Evolutionary conservation across 2,888 invertebrate genomes (phyloP), one percentile per base, ranked within the genome.

Genomic region (Dendrolimus pini): DNA sequence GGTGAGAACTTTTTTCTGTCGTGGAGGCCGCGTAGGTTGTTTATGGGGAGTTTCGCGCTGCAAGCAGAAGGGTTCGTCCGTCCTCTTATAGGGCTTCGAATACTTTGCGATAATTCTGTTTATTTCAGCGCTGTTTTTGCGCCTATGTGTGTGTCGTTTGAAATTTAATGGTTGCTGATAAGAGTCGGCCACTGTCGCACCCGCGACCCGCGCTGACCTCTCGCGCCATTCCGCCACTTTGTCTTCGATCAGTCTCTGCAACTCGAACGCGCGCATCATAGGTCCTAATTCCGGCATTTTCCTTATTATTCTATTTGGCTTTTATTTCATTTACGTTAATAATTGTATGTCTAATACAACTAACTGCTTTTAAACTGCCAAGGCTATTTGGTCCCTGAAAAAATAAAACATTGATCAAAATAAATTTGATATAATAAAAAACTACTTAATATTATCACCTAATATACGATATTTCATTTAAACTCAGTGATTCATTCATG

Each of bases 81-180:
- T 66, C 75, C 85, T 82, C 78, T 80, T 83, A 70, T 77, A 82
- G 65, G 85, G 81, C 70, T 77, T 85, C 60, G 91, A 90, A 78
- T 91, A 91, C 80, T 91, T 91, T 78, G 89, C 83, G 83, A 90
- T 87, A 81, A 91, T 91, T 86, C 85, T 89, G 74, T 90, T 90
- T 78, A 91, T 86, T 86, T 91, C 90, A 75, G 85, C 83, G 78
- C 87, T 88, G 74, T 89, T 89, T 77, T 90, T 90, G 75, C 90
- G 89, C 72, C 87, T 80, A 78, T 89, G 84, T 71, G 83, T 82
- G 78, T 87, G 88, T 68, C 90, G 89, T 72, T 84, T 89, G 77
- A 90, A 90, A 81, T 88, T 84, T 78, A 83, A 81, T 79, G 88
- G 89, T 69, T 86, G 89, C 72, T 89, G 90, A 89, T 90, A 90